Evolutionary conservation across 2,113 vertebrate species (phyloP), one percentile per base, ranked within the genome.

Genomic region (Syngnathus floridae): DNA sequence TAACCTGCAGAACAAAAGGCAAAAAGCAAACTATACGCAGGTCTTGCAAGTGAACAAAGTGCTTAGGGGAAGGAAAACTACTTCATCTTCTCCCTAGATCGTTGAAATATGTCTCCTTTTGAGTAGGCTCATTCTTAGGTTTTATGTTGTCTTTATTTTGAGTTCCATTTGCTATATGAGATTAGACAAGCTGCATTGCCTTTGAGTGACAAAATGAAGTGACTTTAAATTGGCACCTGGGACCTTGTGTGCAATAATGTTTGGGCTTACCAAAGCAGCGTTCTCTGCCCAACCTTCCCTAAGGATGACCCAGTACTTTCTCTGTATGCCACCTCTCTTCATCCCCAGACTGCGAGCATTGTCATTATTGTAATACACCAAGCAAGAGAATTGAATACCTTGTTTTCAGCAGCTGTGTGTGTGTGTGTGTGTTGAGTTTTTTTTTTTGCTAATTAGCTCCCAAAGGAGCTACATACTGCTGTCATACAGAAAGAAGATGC

Each of bases 391-490:
- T 75, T 63, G 79, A 71, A 76, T 76, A 74, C 69, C 81, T 86
- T 87, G 81, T 84, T 86, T 88, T 85, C 71, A 78, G 79, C 79
- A 82, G 82, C 72, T 80, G 70, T 78, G 79, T 80, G 79, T 80
- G 81, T 87, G 85, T 26, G 21, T 54, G 10, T 54, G 10, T 54
- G 84, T 83, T 79, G 83, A 86, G 73, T 79, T 90, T 16, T n/a
- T n/a, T n/a, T n/a, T n/a, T 87, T 88, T 81, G 76, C 84, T 92
- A 92, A 90, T 92, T 90, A 87, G 84, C 81, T 90, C 90, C 89
- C 89, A 76, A 78, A 89, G 91, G 89, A 91, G 75, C 66, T 40
- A 67, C 43, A 40, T 41, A 49, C 73, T 83, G 82, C 80, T 86
- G 85, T 86, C 77, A 82, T 74, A 81, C 57, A 75, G 73, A 83